Conservation (phyloP, 2,888 invertebrate species). For the Pycnomerus fuliginosus region DNA sequence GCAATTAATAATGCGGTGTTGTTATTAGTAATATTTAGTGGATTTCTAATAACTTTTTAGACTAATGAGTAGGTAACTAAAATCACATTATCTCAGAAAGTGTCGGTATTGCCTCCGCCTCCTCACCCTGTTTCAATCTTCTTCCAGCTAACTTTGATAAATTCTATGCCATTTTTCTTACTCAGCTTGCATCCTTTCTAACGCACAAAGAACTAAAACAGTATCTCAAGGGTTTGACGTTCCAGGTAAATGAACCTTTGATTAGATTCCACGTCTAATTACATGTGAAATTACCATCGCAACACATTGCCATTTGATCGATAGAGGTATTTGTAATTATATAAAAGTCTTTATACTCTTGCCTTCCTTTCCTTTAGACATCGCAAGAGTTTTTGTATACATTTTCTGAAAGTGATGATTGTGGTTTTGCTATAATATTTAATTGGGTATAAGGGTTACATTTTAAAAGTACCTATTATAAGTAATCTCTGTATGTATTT, state of each 20-base stretch:
- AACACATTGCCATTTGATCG: too few species aligned
- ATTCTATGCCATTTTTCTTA: constrained; percentile 59
- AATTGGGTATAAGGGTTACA: too few species aligned
- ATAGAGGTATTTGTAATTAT: too few species aligned
- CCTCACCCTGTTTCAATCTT: constrained; percentile 51
- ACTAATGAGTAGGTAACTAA: constrained; percentile 52
- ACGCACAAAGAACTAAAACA: constrained; percentile 50
- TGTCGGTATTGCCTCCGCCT: constrained; percentile 36
- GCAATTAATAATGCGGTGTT: constrained; percentile 14
- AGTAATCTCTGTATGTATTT: too few species aligned
- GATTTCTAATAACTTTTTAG: constrained; percentile 31
- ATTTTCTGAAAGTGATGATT: too few species aligned
- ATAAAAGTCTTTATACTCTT: too few species aligned
- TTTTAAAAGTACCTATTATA: too few species aligned
- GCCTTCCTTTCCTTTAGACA: too few species aligned
- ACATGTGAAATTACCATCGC: constrained; percentile 30
- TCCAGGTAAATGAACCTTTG: constrained; percentile 43
- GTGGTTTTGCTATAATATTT: too few species aligned
- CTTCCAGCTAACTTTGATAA: constrained; percentile 55
- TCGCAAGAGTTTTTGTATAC: too few species aligned
- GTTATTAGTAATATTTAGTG: constrained; percentile 14
- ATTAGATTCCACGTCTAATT: constrained; percentile 44
- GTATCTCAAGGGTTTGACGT: constrained; percentile 41
- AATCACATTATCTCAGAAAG: constrained; percentile 49
- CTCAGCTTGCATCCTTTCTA: constrained; percentile 49